Conservation (phyloP, 2,113 vertebrate genomes). For the Plotosus lineatus region DNA sequence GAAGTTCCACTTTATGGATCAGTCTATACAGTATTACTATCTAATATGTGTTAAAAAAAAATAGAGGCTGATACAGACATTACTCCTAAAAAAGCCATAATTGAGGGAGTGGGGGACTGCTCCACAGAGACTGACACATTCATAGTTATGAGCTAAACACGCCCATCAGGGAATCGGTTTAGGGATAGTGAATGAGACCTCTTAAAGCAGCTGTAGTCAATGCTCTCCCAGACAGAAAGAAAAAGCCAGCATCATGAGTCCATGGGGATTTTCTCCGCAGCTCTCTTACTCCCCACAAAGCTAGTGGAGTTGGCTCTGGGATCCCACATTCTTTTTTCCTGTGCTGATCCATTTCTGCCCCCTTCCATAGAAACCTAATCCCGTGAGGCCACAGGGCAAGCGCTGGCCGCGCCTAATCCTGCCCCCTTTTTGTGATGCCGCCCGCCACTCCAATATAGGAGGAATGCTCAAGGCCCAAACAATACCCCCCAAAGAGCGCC, state of each 20-base stretch:
- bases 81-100: constrained; percentile 25
- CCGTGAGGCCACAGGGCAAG: constrained; percentile 53
- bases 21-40: not conserved
- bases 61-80: constrained; percentile 27
- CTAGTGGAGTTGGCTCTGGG: constrained; percentile 45
- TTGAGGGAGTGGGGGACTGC: constrained; percentile 9
- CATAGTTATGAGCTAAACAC: constrained; percentile 45
- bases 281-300: constrained; percentile 48
- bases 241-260: constrained; percentile 44
- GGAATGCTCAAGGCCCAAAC: constrained; percentile 53
- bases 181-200: constrained; percentile 33
- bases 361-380: constrained; percentile 57
- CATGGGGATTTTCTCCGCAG: constrained; percentile 53
- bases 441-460: constrained; percentile 55
- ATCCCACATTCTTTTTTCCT: constrained; percentile 45
- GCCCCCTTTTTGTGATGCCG: constrained; percentile 53
- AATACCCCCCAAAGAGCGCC: constrained; percentile 47
- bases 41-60: not conserved
- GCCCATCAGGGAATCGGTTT: constrained; percentile 43
- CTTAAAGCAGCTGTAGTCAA: constrained; percentile 41
- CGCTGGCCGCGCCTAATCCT: constrained; percentile 53
- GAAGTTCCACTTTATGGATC: not conserved
- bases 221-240: constrained; percentile 17
- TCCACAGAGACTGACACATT: constrained; percentile 35
- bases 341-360: constrained; percentile 53